These are phyloP conservation scores for Graptemys geographica DNA, from an alignment of 2,797 vertebrate genomes.

Conservation along the genomic window DNA sequence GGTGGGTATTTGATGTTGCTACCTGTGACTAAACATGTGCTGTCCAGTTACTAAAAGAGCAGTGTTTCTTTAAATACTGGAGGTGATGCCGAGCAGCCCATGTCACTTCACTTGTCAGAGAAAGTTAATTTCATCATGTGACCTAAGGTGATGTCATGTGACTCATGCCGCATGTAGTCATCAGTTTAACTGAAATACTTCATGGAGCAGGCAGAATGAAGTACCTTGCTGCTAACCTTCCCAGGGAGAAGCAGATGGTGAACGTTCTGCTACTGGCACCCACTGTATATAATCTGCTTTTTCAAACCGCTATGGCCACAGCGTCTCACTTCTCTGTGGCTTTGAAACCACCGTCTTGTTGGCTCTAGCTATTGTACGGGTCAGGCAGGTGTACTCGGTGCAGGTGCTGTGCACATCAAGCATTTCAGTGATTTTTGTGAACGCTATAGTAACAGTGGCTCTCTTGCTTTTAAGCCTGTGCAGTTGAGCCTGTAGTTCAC, in stretches of 20 bases:
- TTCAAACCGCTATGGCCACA: background rate
- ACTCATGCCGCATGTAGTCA: background rate
- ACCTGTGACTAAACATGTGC: rapidly evolving
- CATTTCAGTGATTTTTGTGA: background rate
- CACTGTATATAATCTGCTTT: background rate
- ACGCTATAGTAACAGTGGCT: background rate
- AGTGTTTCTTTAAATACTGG: background rate
- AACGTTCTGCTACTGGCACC: background rate
- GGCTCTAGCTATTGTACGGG: background rate
- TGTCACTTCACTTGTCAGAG: background rate
- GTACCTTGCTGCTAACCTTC: background rate
- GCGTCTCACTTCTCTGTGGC: slow-evolving; percentile 7
- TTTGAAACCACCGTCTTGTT: background rate
- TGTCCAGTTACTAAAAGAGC: background rate
- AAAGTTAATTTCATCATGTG: background rate
- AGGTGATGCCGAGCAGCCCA: background rate
- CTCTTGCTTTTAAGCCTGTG: background rate
- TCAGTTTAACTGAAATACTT: background rate
- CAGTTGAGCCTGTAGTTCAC: background rate
- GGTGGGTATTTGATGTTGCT: slow-evolving; percentile 49
- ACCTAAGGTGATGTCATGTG: background rate
- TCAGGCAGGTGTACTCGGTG: background rate
- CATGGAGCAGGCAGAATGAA: background rate
- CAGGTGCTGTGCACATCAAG: background rate
- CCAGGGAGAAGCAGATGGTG: background rate